Evolutionary conservation across 2,888 invertebrate genomes (phyloP).

Genomic region (Mongoloraphidia duomilia): DNA sequence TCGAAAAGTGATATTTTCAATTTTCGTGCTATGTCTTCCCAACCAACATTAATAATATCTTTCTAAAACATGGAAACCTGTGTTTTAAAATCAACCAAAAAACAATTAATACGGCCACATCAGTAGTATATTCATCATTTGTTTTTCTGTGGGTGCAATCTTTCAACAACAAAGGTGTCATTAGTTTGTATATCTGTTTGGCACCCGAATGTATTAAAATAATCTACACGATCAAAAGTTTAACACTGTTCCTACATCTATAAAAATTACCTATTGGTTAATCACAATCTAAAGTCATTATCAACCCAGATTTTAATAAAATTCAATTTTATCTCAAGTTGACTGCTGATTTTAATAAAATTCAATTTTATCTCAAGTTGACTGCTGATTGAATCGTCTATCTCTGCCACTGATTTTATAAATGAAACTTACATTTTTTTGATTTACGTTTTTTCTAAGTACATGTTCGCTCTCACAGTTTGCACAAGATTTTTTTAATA

Average conservation of each 20-base stretch:
- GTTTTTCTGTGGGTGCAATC: not conserved
- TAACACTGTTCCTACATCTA: too few species aligned
- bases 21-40: constrained; percentile 6
- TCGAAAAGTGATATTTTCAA: constrained; percentile 9
- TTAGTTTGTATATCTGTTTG: too few species aligned
- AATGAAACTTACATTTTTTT: not conserved
- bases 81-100: not conserved
- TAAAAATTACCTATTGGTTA: too few species aligned
- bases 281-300: too few species aligned
- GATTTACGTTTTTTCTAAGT: not conserved
- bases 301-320: too few species aligned
- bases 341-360: not conserved
- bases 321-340: too few species aligned
- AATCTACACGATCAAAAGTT: not conserved
- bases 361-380: too few species aligned
- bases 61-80: constrained; percentile 3
- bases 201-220: not conserved
- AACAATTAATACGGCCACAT: too few species aligned
- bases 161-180: too few species aligned
- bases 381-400: not conserved
- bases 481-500: constrained; percentile 5
- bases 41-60: constrained; percentile 5
- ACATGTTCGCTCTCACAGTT: constrained; percentile 4
- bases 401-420: constrained; percentile 5
- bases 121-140: not conserved